Evolutionary conservation across 2,888 invertebrate genomes (phyloP), one percentile per base, ranked within the genome.

Genomic region (Epiblema foenella): DNA sequence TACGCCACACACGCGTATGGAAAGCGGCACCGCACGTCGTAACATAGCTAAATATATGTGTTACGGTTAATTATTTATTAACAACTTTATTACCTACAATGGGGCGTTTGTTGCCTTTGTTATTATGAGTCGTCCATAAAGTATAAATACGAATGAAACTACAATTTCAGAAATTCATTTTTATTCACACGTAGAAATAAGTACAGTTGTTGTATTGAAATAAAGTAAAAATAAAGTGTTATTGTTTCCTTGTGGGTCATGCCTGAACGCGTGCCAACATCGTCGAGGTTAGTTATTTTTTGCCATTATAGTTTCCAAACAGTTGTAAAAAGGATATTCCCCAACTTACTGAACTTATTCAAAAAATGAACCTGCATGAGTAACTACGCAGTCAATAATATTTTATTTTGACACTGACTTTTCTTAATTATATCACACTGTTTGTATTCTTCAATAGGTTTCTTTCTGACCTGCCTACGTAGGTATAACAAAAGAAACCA

Each of bases 1-100:
- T 79, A 75, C 76, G 68, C 75, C 75, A 74, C 69, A 72, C 74
- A 74, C 71, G 75, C 42, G 69, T 33, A 58, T 49, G n/a, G 29
- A 42, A 17, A 42, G 12, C 68, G 54, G 57, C 57, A 46, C 54
- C 70, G 59, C 70, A 66, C 60, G 1, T 18, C 20, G 65, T 69
- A 64, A 69, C 37, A 12, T 65, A 59, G 54, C 56, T 49, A 29
- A 24, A 9, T 18, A 39, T 24, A 56, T 58, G 60, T 64, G 37
- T 76, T 76, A 77, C 77, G 79, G 79, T 80, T 85, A 84, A 85
- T 87, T 84, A 86, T 81, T 71, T 67, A 84, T 83, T 71, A 71
- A 71, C 82, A 83, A 83, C 81, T 85, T 87, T 84, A 87, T 86
- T 84, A 81, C 79, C 68, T 76, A 73, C 79, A 80, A 83, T 83